Base-by-base conservation (phyloP, 2,797 vertebrate species). In the Cyprinella venusta region DNA sequence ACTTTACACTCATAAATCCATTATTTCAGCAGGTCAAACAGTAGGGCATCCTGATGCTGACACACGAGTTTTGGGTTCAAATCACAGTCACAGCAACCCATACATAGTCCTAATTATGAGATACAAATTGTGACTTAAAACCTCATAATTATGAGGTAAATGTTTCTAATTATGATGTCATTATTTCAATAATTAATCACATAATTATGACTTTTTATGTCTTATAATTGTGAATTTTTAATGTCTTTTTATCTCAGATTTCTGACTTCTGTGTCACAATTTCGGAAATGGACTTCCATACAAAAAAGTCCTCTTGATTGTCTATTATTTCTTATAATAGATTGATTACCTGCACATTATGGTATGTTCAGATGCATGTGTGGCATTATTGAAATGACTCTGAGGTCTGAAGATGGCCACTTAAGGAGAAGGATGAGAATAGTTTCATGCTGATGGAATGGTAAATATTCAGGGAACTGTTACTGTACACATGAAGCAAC, bases 391-490 rank as follows among this genome's bases (percentile, higher is more conserved):
- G 16, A 67, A 42, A 63, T 48, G 15, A 48, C 8, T n/a, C 19
- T 19, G 33, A 8, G 2, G 48, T 42, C 48, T 33, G 38, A 59
- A 42, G 24, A 76, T 76, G 48, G n/a, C 59, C 24, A 15, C 4
- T 81, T 52, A 75, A 65, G 59, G 70, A 54, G 10, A 67, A 67
- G 45, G 30, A 1, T 1, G 61, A 54, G 15, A 42, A 18, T 2
- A 8, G 16, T 18, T 18, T 81, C 33, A 65, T 65, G 61, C 63
- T 33, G 12, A 65, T 33, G 63, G 48, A 42, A 76, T 76, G 61
- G 12, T 52, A n/a, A n/a, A n/a, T n/a, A 42, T 67, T 10, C 16
- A 38, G n/a, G 4, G 40, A 26, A 50, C 12, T 8, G 30, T 16
- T 13, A 36, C 8, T 24, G 6, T 16, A 52, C n/a, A 33, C 18